A percentile compares a stretch with the other conserved stretches of the same genome.
Evolutionary conservation across 2,888 invertebrate genomes (phyloP).

Genomic region (Iselma pallidipennis): DNA sequence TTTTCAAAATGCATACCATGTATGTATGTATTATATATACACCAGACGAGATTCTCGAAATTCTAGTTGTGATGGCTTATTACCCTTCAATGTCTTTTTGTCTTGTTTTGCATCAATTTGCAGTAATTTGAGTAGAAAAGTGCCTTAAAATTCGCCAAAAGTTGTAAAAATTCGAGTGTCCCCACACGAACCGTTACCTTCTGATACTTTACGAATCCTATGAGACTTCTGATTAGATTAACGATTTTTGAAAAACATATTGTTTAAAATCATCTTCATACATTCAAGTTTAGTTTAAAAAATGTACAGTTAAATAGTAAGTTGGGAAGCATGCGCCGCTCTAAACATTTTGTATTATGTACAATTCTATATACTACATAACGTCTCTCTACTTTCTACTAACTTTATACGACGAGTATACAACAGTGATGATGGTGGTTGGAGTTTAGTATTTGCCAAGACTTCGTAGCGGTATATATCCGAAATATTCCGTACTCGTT

Average conservation of each 20-base stretch:
- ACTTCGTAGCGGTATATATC: conserved; percentile 42
- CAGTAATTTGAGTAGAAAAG: not conserved
- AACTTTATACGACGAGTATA: conserved; percentile 16
- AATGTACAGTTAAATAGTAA: conserved; percentile 44
- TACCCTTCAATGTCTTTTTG: too few relatives aligned
- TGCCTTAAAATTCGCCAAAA: too few relatives aligned
- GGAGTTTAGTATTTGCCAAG: conserved; percentile 50
- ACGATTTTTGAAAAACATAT: not conserved
- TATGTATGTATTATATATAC: too few relatives aligned
- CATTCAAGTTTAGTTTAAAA: too few relatives aligned
- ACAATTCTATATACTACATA: not conserved
- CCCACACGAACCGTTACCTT: too few relatives aligned
- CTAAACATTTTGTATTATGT: conserved; percentile 43
- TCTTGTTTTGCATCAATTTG: not conserved
- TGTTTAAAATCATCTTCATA: not conserved
- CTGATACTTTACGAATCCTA: too few relatives aligned
- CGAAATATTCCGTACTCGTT: conserved; percentile 21
- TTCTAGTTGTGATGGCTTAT: too few relatives aligned
- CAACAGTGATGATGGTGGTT: conserved; percentile 33
- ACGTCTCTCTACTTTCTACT: conserved; percentile 47
- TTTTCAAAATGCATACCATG: too few relatives aligned
- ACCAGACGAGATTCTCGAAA: too few relatives aligned
- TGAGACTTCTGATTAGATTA: not conserved
- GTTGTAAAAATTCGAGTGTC: not conserved
- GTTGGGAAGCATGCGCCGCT: conserved; percentile 43